Evolutionary conservation across 2,797 vertebrate genomes (phyloP).

Genomic region (Falco concolor): DNA sequence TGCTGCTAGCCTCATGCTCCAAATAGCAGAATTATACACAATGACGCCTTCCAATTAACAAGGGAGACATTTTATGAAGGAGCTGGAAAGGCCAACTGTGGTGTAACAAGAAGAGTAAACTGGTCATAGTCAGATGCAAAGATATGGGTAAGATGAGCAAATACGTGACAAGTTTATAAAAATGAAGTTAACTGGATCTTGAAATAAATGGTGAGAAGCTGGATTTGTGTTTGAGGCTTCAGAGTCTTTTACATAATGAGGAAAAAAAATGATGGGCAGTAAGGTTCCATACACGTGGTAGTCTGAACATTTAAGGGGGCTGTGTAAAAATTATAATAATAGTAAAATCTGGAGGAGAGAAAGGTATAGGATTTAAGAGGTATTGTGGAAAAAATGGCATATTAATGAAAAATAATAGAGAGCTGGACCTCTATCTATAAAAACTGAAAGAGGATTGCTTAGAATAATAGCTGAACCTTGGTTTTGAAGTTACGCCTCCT

Average conservation of each 20-base stretch:
- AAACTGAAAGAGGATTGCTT: not conserved
- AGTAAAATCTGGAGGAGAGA: not conserved
- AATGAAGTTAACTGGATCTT: conserved; percentile 16
- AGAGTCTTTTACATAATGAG: not conserved
- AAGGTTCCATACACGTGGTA: not conserved
- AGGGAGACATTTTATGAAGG: not conserved
- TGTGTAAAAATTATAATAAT: not conserved
- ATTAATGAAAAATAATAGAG: not conserved
- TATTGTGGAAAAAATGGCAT: not conserved
- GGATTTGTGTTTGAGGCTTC: not conserved
- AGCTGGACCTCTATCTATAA: not conserved
- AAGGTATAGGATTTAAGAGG: not conserved
- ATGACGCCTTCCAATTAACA: not conserved
- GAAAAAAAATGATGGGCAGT: not conserved
- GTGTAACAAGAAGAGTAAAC: not conserved
- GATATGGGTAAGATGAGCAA: not conserved
- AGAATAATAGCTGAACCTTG: not conserved
- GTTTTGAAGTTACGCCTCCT: not conserved
- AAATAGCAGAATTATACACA: not conserved
- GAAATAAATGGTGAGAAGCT: not conserved
- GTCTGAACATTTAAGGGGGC: not conserved
- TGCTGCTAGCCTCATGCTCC: not conserved
- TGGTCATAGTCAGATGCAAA: not conserved
- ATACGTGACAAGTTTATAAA: not conserved
- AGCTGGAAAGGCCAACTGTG: not conserved